These are phyloP conservation scores for Muscicapa adusta DNA, from an alignment of 2,113 vertebrate species.

Conservation along the genomic window DNA sequence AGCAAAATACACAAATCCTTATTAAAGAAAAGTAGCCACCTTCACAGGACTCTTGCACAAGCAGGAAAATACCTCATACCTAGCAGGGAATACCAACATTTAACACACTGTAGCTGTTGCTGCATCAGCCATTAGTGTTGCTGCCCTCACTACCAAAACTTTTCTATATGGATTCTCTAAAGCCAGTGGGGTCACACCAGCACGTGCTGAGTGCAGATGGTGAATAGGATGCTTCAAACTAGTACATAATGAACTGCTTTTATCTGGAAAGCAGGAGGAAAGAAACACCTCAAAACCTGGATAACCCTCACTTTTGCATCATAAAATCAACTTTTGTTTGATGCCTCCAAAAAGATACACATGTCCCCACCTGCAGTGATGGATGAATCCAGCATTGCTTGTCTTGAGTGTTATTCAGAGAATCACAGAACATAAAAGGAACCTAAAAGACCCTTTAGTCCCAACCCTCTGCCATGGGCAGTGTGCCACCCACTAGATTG, in stretches of 20 bases:
- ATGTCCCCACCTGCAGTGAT: rapidly evolving
- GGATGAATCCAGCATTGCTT: background rate
- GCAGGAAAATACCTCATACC: background rate
- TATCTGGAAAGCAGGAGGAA: background rate
- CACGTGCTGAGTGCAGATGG: rapidly evolving
- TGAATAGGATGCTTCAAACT: background rate
- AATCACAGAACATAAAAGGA: background rate
- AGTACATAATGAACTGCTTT: background rate
- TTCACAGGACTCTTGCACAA: background rate
- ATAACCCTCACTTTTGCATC: background rate
- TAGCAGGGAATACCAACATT: background rate
- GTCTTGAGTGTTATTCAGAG: background rate
- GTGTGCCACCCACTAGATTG: background rate
- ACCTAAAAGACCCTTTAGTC: background rate
- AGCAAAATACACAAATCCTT: background rate
- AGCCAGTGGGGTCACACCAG: background rate
- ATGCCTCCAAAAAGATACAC: background rate
- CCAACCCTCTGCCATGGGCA: background rate
- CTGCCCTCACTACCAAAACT: background rate
- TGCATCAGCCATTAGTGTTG: rapidly evolving
- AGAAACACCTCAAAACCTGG: background rate
- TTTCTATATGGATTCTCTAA: background rate
- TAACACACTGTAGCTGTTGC: background rate
- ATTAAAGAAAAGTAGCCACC: background rate
- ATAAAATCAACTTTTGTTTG: background rate